Conservation (phyloP, 2,113 vertebrate genomes). For the Casuarius casuarius region DNA sequence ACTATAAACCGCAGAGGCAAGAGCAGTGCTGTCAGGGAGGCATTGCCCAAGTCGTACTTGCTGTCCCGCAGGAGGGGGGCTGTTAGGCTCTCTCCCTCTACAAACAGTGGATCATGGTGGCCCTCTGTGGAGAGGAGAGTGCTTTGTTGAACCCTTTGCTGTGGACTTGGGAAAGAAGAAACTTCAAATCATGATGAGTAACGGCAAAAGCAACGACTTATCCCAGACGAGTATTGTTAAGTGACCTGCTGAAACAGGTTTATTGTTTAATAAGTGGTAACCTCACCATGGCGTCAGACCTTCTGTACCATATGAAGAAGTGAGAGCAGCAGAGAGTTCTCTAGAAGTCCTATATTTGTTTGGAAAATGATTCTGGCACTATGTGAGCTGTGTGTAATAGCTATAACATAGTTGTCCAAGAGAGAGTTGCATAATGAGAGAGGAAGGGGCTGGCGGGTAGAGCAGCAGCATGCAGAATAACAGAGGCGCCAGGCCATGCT, state of each 20-base stretch:
- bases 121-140: not conserved
- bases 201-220: not conserved
- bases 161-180: not conserved
- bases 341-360: not conserved
- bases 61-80: not conserved
- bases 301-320: not conserved
- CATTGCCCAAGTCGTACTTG: not conserved
- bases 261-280: not conserved
- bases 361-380: not conserved
- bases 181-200: not conserved
- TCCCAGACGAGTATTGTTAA: not conserved
- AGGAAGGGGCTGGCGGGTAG: not conserved
- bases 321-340: not conserved
- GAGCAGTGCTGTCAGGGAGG: not conserved
- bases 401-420: not conserved
- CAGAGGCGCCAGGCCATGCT: not conserved
- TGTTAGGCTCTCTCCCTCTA: not conserved
- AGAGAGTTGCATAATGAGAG: rapidly evolving
- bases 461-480: not conserved
- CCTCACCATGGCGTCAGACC: not conserved
- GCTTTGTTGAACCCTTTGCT: not conserved
- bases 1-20: not conserved
- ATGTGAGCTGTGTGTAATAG: not conserved
- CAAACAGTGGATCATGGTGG: not conserved
- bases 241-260: not conserved